These are phyloP conservation scores for Metallyticus violacea DNA, from an alignment of 2,888 invertebrate species.

Conservation along the genomic window DNA sequence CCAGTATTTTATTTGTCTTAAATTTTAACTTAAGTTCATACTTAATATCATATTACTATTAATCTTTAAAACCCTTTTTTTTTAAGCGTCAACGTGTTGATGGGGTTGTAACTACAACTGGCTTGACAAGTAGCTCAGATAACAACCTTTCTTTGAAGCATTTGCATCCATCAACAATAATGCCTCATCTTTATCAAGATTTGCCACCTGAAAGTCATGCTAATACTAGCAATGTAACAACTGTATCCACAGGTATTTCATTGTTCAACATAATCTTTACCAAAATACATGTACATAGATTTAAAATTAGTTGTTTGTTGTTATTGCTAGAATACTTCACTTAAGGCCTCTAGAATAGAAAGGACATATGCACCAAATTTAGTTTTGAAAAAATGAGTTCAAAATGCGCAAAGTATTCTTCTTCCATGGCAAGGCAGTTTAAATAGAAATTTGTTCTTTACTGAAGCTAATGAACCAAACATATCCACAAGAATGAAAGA, in stretches of 20 bases:
- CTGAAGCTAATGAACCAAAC: too few species aligned
- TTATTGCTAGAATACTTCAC: too few species aligned
- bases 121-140: conserved; percentile 37
- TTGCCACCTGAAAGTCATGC: conserved; percentile 65
- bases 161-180: conserved; percentile 49
- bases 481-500: too few species aligned
- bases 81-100: conserved; percentile 51
- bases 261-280: background rate
- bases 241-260: background rate
- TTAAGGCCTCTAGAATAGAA: too few species aligned
- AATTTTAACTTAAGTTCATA: background rate
- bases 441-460: too few species aligned
- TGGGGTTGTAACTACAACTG: conserved; percentile 41
- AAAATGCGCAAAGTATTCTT: too few species aligned
- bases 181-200: conserved; percentile 75
- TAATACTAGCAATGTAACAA: conserved; percentile 37
- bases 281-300: background rate
- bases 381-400: too few species aligned
- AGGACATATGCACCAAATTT: too few species aligned
- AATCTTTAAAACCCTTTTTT: background rate
- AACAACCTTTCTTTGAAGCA: conserved; percentile 54
- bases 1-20: too few species aligned
- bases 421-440: too few species aligned
- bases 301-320: too few species aligned
- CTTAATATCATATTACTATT: background rate